Base-by-base conservation (phyloP, 2,888 invertebrate species). In the Himalopsyche tibetana region DNA sequence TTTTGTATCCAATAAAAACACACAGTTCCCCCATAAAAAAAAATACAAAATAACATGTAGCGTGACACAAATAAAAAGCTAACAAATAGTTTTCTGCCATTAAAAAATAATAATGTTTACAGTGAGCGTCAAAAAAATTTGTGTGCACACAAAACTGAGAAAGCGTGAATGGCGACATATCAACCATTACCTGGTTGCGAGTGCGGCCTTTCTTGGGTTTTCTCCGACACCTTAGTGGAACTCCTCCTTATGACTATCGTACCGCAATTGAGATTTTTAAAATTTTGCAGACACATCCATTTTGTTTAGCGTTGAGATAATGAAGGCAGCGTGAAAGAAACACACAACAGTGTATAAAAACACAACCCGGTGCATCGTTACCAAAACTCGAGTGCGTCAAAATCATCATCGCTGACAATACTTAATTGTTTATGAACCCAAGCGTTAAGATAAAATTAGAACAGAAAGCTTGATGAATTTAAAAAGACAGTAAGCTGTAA, bases 221-320 rank as follows among this genome's bases (percentile, higher is more conserved):
- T 93, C 91, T 93, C 93, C 91, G 93, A 92, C 92, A 93, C 92
- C 93, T 93, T 93, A 92, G 93, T 93, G 92, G 93, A 93, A 90
- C 93, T 93, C 93, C 93, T 93, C 92, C 93, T 92, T 92, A 93
- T 93, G 92, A 93, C 93, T 93, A 93, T 82, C 55, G 74, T 84
- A 40, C 36, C 38, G 36, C 74, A 74, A 63, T 63, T 28, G 63
- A 80, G 36, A 82, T 82, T 82, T 56, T 79, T 84, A 51, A 42
- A 45, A 83, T 63, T 69, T 74, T 38, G 28, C 74, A 74, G 51
- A 42, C 40, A 80, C 17, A 82, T 40, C 55, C 83, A 69, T 85
- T 85, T 83, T 83, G 17, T 55, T 28, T 55, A n/a, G 55, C 80
- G 63, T 55, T 38, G n/a, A 19, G 83, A 74, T 45, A 84, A 51